These are phyloP conservation scores for Probaryconus sp. DNA, from an alignment of 1,140 invertebrate species.

Conservation along the genomic window DNA sequence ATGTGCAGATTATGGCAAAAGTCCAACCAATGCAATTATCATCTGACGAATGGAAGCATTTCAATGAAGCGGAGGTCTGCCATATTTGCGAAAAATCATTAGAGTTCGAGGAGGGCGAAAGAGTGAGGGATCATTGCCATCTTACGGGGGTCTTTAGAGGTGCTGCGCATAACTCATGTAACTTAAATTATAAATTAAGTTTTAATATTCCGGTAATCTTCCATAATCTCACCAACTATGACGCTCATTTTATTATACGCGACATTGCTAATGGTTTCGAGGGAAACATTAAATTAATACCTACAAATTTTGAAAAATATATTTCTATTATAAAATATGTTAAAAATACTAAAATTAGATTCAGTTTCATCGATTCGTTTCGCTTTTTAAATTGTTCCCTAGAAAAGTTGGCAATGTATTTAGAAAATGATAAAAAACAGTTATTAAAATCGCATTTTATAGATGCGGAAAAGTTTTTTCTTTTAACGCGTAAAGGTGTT, in stretches of 20 bases:
- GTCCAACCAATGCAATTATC: not conserved
- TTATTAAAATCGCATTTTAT: not conserved
- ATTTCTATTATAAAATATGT: constrained; percentile 48
- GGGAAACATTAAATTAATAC: constrained; percentile 23
- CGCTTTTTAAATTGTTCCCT: constrained; percentile 28
- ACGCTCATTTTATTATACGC: constrained; percentile 49
- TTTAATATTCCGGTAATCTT: constrained; percentile 62
- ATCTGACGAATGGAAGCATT: not conserved
- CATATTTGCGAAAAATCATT: not conserved
- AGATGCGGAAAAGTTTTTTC: not conserved
- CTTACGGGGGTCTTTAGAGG: too few relatives aligned
- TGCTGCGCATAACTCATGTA: too few relatives aligned
- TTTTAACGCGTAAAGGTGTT: too few relatives aligned
- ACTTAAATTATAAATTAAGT: constrained; percentile 64
- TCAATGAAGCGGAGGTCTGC: not conserved
- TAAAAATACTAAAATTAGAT: constrained; percentile 20
- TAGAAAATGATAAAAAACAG: constrained; percentile 6
- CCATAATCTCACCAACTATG: constrained; percentile 67
- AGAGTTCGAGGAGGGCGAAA: not conserved
- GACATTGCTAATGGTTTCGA: constrained; percentile 14
- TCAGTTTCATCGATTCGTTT: constrained; percentile 50
- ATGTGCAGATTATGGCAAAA: not conserved
- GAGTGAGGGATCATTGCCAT: too few relatives aligned
- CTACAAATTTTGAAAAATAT: constrained; percentile 52
- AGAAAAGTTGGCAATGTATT: constrained; percentile 34